phyloP scores from a whole-genome alignment of 23 tunicate genomes.

The Ascidia mentula region DNA sequence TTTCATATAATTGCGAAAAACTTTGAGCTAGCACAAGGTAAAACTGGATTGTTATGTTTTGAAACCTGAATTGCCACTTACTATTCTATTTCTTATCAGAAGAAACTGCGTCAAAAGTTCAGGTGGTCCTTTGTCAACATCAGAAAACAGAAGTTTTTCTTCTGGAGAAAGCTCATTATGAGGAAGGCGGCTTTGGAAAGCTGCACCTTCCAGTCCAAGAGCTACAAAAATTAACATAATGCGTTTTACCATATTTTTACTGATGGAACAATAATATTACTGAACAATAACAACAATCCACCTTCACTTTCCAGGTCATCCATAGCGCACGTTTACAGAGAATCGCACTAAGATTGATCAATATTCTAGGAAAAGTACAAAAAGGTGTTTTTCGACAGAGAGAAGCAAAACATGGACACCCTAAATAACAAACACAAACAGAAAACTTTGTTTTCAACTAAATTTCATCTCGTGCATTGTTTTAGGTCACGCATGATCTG shows the following conservation, averaged over 20 bases:
- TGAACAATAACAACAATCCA: background rate
- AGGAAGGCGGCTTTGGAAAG: conserved; percentile 85
- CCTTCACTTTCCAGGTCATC: conserved; percentile 4
- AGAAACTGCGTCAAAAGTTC: conserved; percentile 35
- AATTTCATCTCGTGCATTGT: no score
- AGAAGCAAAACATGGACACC: no score
- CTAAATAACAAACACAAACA: no score
- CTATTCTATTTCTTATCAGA: conserved; percentile 74
- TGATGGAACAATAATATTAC: background rate
- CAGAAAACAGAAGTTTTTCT: conserved; percentile 73
- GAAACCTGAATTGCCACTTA: conserved; percentile 28
- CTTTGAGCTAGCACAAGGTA: background rate
- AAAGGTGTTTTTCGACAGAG: no score
- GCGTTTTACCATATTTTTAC: background rate
- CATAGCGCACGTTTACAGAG: no score
- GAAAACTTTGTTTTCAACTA: no score
- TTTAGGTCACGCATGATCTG: no score
- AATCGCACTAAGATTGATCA: no score
- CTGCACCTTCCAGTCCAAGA: conserved; percentile 62
- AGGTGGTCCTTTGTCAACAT: conserved; percentile 37
- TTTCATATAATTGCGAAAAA: background rate
- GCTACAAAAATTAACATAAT: background rate
- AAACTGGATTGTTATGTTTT: background rate
- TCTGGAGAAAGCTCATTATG: conserved; percentile 53
- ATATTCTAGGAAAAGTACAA: no score